Base-by-base conservation (phyloP, 2,113 vertebrate genomes). In the Chloebia gouldiae region DNA sequence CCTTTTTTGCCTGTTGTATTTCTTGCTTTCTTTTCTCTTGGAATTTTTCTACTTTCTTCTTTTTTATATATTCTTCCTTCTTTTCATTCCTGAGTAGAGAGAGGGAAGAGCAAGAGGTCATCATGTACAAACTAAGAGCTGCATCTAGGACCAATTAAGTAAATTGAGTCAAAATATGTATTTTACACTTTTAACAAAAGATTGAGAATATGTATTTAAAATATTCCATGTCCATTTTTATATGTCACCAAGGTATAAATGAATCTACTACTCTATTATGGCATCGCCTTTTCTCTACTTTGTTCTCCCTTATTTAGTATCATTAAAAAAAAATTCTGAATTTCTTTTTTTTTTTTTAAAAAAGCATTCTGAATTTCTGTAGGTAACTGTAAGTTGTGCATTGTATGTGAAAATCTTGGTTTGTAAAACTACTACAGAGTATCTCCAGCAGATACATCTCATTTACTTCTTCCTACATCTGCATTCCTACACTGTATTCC, bases 1-100 rank as follows among this genome's bases (percentile, higher is more conserved):
- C 98, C 77, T 98, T 99, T 89, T 98, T 94, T 61, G 98, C 98
- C 61, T 72, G 96, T 64, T 98, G 97, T 57, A 99, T 98, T 94
- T 98, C 97, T 72, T 95, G 96, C 78, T 98, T 98, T 75, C 88
- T 97, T 95, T 94, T 97, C 79, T 98, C 95, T 66, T 97, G 86
- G 66, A 96, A 84, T 98, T 97, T 91, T 54, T 98, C 63, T 69
- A 88, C 95, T 70, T 97, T 96, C 72, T 98, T 99, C 95, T 98
- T 98, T 56, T 98, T 97, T 14, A 99, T 91, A 33, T 97, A 95
- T 37, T 98, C 93, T 79, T 98, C 97, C 92, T 99, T 99, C 91
- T 96, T 98, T 81, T 98, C 97, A 93, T 96, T 98, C 99, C 99
- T 99, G 82, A 10, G 14, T 8, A 91, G 37, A 31, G 47, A 50